Conservation (phyloP, 2,888 invertebrate species). For the Chalcis sispes region DNA sequence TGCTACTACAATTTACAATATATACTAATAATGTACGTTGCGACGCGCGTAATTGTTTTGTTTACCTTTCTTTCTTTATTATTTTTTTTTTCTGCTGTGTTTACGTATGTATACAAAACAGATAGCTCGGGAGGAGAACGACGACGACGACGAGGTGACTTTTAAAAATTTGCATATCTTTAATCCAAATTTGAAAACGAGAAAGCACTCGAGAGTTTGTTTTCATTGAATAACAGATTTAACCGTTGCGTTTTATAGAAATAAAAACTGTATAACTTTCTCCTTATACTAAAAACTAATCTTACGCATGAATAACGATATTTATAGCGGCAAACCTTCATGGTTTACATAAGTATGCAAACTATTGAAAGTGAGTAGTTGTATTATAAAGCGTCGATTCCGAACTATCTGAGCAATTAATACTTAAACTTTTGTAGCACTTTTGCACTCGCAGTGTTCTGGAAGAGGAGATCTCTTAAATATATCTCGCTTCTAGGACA, state of each 20-base stretch:
- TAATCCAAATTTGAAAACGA: not conserved
- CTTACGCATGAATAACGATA: constrained; percentile 11
- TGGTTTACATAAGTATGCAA: constrained; percentile 2
- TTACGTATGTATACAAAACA: constrained; percentile 15
- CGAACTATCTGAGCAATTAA: constrained; percentile 38
- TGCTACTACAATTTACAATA: constrained; percentile 25
- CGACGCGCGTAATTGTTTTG: constrained; percentile 23
- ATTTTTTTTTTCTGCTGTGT: constrained; percentile 18
- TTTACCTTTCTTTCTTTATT: constrained; percentile 32
- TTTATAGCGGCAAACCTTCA: not conserved
- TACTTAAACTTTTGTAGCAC: constrained; percentile 50
- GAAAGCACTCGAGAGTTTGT: not conserved
- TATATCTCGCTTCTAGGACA: not conserved
- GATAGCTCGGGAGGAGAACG: constrained; percentile 12
- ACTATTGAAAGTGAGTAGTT: constrained; percentile 32
- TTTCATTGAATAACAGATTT: not conserved
- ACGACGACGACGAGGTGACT: not conserved
- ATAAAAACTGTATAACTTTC: constrained; percentile 29
- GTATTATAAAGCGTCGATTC: constrained; percentile 2
- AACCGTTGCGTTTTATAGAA: not conserved
- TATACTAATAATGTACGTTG: constrained; percentile 31
- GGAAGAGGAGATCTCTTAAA: not conserved
- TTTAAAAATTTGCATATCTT: constrained; percentile 31
- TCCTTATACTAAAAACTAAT: not conserved
- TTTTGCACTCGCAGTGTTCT: constrained; percentile 28